phyloP scores from a whole-genome alignment of 1,140 invertebrate species.

The Drosophila melanogaster region DNA sequence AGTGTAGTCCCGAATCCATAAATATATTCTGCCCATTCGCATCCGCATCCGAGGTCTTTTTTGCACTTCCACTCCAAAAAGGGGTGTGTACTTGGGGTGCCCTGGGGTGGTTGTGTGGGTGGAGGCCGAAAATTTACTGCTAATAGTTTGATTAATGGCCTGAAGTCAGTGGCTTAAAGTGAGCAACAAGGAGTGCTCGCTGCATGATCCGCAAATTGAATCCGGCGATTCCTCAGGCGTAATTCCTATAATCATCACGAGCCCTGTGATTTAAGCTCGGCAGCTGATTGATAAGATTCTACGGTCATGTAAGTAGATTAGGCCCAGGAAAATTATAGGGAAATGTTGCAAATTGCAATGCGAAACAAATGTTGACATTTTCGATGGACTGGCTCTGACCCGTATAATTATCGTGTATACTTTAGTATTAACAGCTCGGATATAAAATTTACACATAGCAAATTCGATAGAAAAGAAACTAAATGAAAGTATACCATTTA shows the following conservation, averaged over 20 bases:
- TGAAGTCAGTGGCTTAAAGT: conserved; percentile 52
- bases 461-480: background rate
- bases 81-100: conserved; percentile 51
- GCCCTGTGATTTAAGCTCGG: conserved; percentile 26
- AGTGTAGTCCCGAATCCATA: conserved; percentile 52
- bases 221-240: conserved; percentile 33
- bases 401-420: background rate
- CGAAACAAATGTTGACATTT: conserved; percentile 77
- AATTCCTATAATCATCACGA: conserved; percentile 57
- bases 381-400: background rate
- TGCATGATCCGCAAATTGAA: conserved; percentile 25
- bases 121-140: conserved; percentile 62
- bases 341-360: conserved; percentile 67
- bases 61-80: conserved; percentile 37
- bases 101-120: conserved; percentile 11
- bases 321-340: conserved; percentile 57
- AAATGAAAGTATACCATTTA: background rate
- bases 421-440: background rate
- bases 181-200: conserved; percentile 40
- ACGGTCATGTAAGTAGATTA: conserved; percentile 62
- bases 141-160: conserved; percentile 84
- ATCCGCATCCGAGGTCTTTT: conserved; percentile 20
- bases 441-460: background rate
- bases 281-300: conserved; percentile 71
- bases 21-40: conserved; percentile 45